These are phyloP conservation scores for Trypoxylon attenuatum DNA, from an alignment of 2,888 invertebrate species.

Conservation along the genomic window DNA sequence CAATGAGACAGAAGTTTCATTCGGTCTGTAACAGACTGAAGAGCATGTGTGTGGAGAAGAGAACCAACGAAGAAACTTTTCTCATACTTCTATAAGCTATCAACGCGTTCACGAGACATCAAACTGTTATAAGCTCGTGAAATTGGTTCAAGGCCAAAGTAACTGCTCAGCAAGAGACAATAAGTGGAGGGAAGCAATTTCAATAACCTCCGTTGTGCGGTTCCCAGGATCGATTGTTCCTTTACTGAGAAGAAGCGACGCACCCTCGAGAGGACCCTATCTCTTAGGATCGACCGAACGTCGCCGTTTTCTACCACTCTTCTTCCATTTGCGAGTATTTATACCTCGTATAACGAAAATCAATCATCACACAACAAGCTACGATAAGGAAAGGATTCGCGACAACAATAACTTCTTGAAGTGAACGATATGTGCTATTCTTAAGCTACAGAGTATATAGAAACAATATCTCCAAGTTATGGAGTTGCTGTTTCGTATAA, in stretches of 20 bases:
- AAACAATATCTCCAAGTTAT: too few species aligned
- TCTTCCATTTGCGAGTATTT: neutral
- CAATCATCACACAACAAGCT: neutral
- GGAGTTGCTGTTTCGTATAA: too few species aligned
- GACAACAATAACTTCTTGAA: too few species aligned
- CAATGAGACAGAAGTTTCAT: too few species aligned
- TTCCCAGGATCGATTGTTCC: slow-evolving; percentile 29
- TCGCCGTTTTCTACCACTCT: slow-evolving; percentile 1
- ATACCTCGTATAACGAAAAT: neutral
- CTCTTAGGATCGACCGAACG: slow-evolving; percentile 3
- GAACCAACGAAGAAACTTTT: neutral
- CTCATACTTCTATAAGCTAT: neutral
- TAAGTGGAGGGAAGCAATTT: slow-evolving; percentile 32
- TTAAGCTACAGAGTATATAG: too few species aligned
- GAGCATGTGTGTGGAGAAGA: slow-evolving; percentile 1
- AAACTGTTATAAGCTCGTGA: slow-evolving; percentile 4
- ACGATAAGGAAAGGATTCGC: neutral
- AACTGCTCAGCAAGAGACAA: slow-evolving; percentile 25
- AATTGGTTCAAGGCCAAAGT: slow-evolving; percentile 34
- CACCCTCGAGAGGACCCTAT: slow-evolving; percentile 7
- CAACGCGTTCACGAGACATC: neutral
- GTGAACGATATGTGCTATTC: too few species aligned
- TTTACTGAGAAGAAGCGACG: slow-evolving; percentile 1
- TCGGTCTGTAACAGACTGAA: too few species aligned
- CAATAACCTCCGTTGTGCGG: slow-evolving; percentile 32